Evolutionary conservation across 2,113 vertebrate genomes (phyloP), one percentile per base, ranked within the genome.

Genomic region (Procapra przewalskii): DNA sequence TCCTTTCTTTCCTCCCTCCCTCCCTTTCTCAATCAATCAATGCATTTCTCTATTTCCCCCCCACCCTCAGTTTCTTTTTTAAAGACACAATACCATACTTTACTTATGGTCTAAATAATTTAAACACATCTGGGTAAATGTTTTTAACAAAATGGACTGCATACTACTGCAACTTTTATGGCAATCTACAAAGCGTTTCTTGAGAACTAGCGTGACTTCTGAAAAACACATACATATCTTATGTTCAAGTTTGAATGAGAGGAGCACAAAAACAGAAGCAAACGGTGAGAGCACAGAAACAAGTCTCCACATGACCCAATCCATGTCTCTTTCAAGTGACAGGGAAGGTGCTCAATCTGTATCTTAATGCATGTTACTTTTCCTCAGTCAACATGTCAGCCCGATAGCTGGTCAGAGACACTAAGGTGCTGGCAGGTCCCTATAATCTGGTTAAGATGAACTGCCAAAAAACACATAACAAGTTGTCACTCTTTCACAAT

Each of bases 31-130:
- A 40, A 17, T 57, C 40, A 29, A 45, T 79, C 45, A 77, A 43
- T 77, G 36, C 10, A 40, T 71, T 71, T 71, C 67, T 71, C n/a
- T 40, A 36, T 71, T 19, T 0, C 7, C n/a, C 29, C 25, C 10
- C 25, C 23, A 3, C 16, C 62, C 64, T 21, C 21, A 71, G 9
- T 71, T 71, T 71, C 67, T 40, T 40, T 71, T 62, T 50, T 62
- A 40, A 93, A 64, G 7, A 43, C 10, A 80, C 45, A 93, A 6
- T 50, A 91, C 36, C 93, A 4, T 43, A 85, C n/a, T 93, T 93
- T 90, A 86, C 55, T 95, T 71, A 23, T 23, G 50, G 55, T 71
- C 88, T 67, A 95, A 97, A 50, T 95, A 77, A 93, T 84, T 96
- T 48, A 85, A 55, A 75, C 60, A 27, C 59, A 85, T n/a, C 7